Base-by-base conservation (phyloP, 2,113 vertebrate species). In the Fregata magnificens region DNA sequence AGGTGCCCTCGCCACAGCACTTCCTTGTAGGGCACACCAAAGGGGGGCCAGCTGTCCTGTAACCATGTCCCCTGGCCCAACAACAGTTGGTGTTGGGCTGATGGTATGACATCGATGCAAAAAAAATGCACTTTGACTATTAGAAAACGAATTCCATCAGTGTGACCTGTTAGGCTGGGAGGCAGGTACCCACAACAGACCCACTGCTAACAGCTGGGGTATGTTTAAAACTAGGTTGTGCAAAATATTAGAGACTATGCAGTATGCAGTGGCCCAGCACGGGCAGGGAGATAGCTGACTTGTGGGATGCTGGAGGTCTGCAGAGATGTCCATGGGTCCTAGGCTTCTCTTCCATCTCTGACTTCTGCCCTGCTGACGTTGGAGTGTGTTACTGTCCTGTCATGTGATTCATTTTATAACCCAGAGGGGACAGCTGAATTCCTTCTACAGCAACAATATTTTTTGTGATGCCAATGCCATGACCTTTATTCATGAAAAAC, bases 401-500 rank as follows among this genome's bases (percentile, higher is more conserved):
- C 87, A 73, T 63, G 44, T 50, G 84, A 63, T 78, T 65, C 53
- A 53, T 69, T 93, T 97, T 88, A 91, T 81, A 93, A 80, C 78
- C 77, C 93, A 92, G 86, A 95, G 77, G 93, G 95, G 69, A 97
- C 38, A 74, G 87, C 76, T 88, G 76, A 94, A 93, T 95, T 97
- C 94, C 74, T 92, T 96, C 81, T 96, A 31, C 82, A 92, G 79
- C 89, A 95, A 93, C 79, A 90, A 53, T 86, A 84, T 94, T 96
- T 95, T 95, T 90, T 85, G 85, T 92, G 85, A 90, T 97, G 93
- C 96, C 94, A 95, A 53, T 97, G 96, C 82, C 92, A 69, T 82
- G 95, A 97, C 96, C 96, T 96, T 96, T 97, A 96, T 95, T 97
- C 95, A 95, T 81, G 59, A 77, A 95, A 97, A 96, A 97, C 93